Evolutionary conservation across 2,888 invertebrate genomes (phyloP).

Genomic region (Caenorhabditis auriculariae): DNA sequence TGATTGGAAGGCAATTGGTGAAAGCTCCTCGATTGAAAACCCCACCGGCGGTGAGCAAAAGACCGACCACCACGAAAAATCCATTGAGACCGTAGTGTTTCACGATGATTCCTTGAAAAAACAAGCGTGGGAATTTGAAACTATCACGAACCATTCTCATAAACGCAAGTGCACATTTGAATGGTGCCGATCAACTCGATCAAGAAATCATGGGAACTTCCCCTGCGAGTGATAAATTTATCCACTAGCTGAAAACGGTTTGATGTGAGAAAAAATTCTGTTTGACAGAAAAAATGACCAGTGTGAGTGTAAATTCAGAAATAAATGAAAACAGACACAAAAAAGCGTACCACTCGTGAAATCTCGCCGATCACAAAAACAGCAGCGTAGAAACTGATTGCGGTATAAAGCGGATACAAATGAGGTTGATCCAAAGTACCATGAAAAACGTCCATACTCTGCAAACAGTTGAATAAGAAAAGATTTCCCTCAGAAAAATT

Average conservation of each 20-base stretch:
- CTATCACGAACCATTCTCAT: slow-evolving; percentile 53
- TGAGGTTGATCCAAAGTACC: too few relatives aligned
- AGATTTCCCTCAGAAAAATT: too few relatives aligned
- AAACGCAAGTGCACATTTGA: slow-evolving; percentile 62
- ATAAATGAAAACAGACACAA: neutral
- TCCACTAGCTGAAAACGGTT: slow-evolving; percentile 18
- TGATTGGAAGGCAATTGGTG: slow-evolving; percentile 45
- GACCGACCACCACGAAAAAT: slow-evolving; percentile 49
- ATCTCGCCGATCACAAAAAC: slow-evolving; percentile 31
- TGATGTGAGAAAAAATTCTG: neutral
- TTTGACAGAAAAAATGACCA: neutral
- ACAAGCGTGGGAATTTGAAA: neutral
- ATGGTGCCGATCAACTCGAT: slow-evolving; percentile 45
- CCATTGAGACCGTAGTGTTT: slow-evolving; percentile 53
- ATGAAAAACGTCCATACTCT: too few relatives aligned
- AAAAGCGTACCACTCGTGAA: slow-evolving; percentile 23
- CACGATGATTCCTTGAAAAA: slow-evolving; percentile 45
- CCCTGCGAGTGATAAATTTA: slow-evolving; percentile 19
- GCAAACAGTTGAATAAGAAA: too few relatives aligned
- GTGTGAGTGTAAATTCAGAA: neutral
- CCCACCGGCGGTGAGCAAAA: slow-evolving; percentile 40
- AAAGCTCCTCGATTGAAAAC: slow-evolving; percentile 52
- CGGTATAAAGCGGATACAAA: slow-evolving; percentile 26
- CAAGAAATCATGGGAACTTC: slow-evolving; percentile 25
- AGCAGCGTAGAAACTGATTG: slow-evolving; percentile 21